Conservation (phyloP, 2,888 invertebrate genomes). For the Lymantria dispar region DNA sequence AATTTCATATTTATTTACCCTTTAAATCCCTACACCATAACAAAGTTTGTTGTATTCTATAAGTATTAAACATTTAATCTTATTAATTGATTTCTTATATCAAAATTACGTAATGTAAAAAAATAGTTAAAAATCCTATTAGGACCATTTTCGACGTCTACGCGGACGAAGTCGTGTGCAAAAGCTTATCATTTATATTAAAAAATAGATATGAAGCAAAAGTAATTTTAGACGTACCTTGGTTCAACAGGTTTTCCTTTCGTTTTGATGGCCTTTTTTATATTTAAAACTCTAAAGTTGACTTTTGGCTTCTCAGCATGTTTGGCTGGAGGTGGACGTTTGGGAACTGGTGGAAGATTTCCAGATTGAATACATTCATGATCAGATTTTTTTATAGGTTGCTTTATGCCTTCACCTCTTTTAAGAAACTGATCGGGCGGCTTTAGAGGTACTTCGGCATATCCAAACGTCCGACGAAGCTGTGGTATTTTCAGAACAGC, state of each 20-base stretch:
- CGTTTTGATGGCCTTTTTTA: conserved; percentile 78
- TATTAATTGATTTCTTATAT: no score
- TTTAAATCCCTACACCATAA: no score
- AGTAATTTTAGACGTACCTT: conserved; percentile 40
- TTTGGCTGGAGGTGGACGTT: conserved; percentile 54
- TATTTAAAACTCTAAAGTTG: conserved; percentile 84
- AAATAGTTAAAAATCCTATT: no score
- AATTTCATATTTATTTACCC: no score
- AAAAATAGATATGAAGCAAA: no score
- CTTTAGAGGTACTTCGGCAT: conserved; percentile 83
- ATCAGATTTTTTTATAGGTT: conserved; percentile 60
- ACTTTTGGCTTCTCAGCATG: conserved; percentile 54
- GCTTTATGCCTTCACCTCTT: conserved; percentile 81
- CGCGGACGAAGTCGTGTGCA: no score
- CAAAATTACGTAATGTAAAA: no score
- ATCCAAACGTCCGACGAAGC: conserved; percentile 85
- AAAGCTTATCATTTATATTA: no score
- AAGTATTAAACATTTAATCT: no score
- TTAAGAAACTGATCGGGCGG: conserved; percentile 84
- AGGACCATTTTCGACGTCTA: no score
- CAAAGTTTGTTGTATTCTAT: no score
- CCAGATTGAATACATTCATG: conserved; percentile 63
- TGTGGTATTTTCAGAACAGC: conserved; percentile 59
- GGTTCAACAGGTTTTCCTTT: conserved; percentile 81
- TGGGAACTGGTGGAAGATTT: conserved; percentile 74